Base-by-base conservation (phyloP, 2,113 vertebrate genomes). In the Pedionomus torquatus region DNA sequence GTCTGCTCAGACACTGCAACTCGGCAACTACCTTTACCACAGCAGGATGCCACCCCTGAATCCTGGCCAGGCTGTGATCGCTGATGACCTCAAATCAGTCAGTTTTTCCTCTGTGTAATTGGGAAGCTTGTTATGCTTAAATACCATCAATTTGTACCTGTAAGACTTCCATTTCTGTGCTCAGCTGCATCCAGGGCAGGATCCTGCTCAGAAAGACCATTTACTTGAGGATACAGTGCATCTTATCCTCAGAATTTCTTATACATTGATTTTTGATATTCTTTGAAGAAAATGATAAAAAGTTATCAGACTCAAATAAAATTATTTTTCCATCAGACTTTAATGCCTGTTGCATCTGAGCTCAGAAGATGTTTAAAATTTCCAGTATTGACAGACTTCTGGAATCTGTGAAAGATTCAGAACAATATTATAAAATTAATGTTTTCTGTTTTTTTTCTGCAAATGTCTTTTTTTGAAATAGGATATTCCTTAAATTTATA, bases 271-370 rank as follows among this genome's bases (percentile, higher is more conserved):
- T 91, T 90, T 91, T 92, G 15, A 39, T 72, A 82, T 61, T 69
- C 77, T 91, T 92, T 66, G 24, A 33, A 94, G 70, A 94, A 87
- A 91, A 91, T 84, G 12, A 76, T 83, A 79, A 94, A 93, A 87
- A 79, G 9, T 28, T 79, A 79, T 93, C 68, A 60, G 65, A 93
- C 44, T 69, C 54, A 83, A 93, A 72, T 43, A 7, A 81, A 94
- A 79, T 78, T 87, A 69, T 83, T 94, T 90, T 92, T 63, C 69
- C 12, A 35, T 84, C 44, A 90, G 77, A 60, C 48, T 93, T 78
- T 30, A 87, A 79, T 41, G 33, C 11, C 6, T 51, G 21, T 58
- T 84, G 52, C 11, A 8, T 72, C 49, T 70, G 54, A 54, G 49
- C n/a, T 24, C 39, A 82, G 68, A 91, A 92, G 28, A 54, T 2